phyloP scores from a whole-genome alignment of 1,140 invertebrate species.

The Drosophila eugracilis region DNA sequence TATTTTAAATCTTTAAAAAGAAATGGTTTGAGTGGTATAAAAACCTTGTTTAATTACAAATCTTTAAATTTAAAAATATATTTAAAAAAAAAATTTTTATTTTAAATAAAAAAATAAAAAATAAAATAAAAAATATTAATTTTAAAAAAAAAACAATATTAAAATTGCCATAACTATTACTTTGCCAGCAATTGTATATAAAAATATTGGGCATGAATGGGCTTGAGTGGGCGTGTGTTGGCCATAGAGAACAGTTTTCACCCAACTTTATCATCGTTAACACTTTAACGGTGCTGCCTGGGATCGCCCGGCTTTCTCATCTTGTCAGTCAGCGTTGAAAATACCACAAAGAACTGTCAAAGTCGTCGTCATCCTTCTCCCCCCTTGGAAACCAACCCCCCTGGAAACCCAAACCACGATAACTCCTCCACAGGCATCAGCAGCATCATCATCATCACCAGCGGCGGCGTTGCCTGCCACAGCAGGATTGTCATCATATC shows the following conservation, averaged over 20 bases:
- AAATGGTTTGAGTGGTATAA: no score
- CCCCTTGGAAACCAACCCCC: conserved; percentile 2
- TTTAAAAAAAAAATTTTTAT: no score
- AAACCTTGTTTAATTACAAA: no score
- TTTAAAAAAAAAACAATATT: background rate
- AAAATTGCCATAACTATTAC: background rate
- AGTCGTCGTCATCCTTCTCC: conserved; percentile 55
- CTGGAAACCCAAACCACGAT: conserved; percentile 3
- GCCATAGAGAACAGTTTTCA: conserved; percentile 30
- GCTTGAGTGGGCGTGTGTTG: background rate
- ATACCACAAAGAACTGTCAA: conserved; percentile 81
- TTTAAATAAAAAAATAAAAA: background rate
- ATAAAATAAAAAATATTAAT: no score
- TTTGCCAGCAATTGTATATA: background rate
- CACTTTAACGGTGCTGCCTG: conserved; percentile 59
- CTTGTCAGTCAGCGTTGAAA: conserved; percentile 42
- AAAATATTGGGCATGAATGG: background rate
- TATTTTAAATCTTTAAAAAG: background rate
- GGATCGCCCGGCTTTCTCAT: background rate
- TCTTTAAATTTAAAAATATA: background rate
- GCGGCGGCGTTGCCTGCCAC: conserved; percentile 16
- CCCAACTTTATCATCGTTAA: conserved; percentile 64
- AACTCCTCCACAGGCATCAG: conserved; percentile 15
- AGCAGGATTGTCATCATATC: conserved; percentile 52
- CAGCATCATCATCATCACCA: conserved; percentile 41